Evolutionary conservation across 2,797 vertebrate species (phyloP), one percentile per base, ranked within the genome.

Genomic region (Gephyroberyx darwinii): DNA sequence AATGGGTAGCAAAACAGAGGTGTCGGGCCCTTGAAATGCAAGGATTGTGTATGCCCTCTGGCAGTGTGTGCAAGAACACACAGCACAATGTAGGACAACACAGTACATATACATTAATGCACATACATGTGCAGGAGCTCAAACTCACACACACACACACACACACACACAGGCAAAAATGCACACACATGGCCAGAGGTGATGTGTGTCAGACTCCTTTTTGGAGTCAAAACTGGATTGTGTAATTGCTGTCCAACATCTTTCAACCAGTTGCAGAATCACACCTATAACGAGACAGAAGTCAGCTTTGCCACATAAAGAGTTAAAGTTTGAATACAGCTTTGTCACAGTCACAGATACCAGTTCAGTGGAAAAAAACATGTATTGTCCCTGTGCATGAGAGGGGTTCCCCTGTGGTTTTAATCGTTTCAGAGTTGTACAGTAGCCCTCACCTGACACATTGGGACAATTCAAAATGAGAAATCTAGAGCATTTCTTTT

Each of bases 1-100:
- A 71, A 72, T 78, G 77, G 53, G 50, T 65, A 76, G 37, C 50
- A 61, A 75, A 85, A 74, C 77, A 67, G 63, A 78, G 81, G 58
- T 78, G 80, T 82, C 2, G 19, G 83, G 71, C 82, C 79, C 84
- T 87, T 89, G 74, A 87, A 87, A 85, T 83, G 71, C 78, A 81
- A 64, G 48, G 60, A 78, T 77, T 62, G 54, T 80, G 74, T 81
- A 20, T 80, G 74, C 26, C 75, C 19, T 17, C 57, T 64, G 78
- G 82, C 81, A 55, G 56, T 70, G 64, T 86, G 83, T 77, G 74
- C 63, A 52, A 20, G 47, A 65, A 61, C 68, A 53, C 0, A 1
- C 17, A 26, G 30, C 47, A 35, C 67, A 19, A 54, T 7, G 63
- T 59, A 71, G 52, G 56, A 59, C 64, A 65, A 61, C 55, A 50